phyloP scores from a whole-genome alignment of 1,140 invertebrate species.

The Caenorhabditis remanei region DNA sequence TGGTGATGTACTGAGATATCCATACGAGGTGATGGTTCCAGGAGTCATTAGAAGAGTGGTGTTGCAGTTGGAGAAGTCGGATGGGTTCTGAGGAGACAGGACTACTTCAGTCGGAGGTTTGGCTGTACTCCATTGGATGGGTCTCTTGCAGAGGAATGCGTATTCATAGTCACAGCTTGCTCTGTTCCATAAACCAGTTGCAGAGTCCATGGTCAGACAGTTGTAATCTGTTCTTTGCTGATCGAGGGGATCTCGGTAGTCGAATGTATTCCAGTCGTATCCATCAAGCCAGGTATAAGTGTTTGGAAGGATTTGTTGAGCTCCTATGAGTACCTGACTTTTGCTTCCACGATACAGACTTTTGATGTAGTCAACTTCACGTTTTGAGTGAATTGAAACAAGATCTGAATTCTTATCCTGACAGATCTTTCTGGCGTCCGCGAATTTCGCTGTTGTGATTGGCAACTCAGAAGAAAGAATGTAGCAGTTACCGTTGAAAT shows the following conservation, averaged over 20 bases:
- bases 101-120: neutral
- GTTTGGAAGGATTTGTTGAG: neutral
- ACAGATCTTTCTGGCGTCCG: neutral
- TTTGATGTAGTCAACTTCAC: neutral
- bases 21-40: neutral
- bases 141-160: neutral
- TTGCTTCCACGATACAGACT: neutral
- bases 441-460: neutral
- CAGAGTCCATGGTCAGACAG: neutral
- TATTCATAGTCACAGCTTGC: neutral
- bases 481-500: neutral
- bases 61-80: neutral
- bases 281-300: neutral
- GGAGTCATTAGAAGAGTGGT: slow-evolving; percentile 2
- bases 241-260: neutral
- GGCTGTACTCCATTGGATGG: neutral
- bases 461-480: neutral
- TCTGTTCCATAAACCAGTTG: neutral
- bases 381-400: neutral
- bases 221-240: neutral
- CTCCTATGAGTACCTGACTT: neutral
- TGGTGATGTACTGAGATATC: neutral
- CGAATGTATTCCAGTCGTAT: neutral
- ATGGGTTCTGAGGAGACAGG: neutral
- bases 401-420: neutral